Evolutionary conservation across 2,888 invertebrate genomes (phyloP).

Genomic region (Leucozona laternaria): DNA sequence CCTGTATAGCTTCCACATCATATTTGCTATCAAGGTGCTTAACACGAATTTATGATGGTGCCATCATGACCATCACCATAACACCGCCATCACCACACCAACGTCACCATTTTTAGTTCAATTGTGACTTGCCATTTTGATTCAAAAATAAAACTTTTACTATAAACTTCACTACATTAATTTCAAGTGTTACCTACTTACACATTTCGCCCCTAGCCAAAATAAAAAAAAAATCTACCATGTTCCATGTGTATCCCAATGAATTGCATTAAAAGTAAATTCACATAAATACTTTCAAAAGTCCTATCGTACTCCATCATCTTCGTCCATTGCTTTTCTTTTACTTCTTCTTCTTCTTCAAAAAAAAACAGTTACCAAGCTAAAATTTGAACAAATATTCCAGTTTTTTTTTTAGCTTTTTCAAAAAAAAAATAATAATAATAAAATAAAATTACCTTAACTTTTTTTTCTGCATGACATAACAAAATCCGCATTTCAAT

Average conservation of each 20-base stretch:
- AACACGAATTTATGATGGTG: too few species aligned
- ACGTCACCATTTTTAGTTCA: neutral
- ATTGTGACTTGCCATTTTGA: constrained; percentile 5
- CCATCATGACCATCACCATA: too few species aligned
- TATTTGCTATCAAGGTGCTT: too few species aligned
- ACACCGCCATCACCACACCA: too few species aligned
- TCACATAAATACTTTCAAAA: constrained; percentile 22
- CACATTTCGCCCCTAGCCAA: neutral
- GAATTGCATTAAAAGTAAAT: constrained; percentile 23
- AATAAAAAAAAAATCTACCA: neutral
- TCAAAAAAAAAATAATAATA: neutral
- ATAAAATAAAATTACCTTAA: constrained; percentile 36
- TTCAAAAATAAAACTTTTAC: constrained; percentile 4
- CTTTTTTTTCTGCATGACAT: constrained; percentile 60
- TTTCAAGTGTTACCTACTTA: neutral
- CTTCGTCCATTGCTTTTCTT: constrained; percentile 3
- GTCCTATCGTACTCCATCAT: neutral
- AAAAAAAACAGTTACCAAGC: neutral
- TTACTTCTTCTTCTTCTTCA: neutral
- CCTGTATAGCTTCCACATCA: too few species aligned
- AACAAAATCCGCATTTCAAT: constrained; percentile 58
- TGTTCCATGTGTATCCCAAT: neutral
- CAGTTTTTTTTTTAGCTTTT: neutral
- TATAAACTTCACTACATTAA: constrained; percentile 3
- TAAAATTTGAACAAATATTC: constrained; percentile 11